Percentiles rank a stretch among this genome's conserved stretches.
These are phyloP conservation scores for Esox masquinongy DNA, from an alignment of 2,797 vertebrate genomes.

Conservation along the genomic window DNA sequence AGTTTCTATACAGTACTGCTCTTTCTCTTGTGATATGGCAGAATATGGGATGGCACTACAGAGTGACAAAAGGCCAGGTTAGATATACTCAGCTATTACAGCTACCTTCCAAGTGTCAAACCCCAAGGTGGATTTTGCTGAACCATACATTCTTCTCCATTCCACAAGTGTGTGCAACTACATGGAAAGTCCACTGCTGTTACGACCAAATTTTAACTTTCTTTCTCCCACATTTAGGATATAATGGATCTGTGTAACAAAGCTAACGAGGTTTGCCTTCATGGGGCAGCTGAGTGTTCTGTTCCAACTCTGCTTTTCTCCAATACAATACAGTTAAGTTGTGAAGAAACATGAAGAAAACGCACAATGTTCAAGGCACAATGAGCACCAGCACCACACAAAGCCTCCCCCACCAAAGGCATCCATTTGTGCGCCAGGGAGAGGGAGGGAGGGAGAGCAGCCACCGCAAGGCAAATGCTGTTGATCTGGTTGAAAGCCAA, in stretches of 20 bases:
- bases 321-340: neutral
- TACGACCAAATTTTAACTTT: neutral
- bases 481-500: slow-evolving; percentile 63
- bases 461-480: slow-evolving; percentile 53
- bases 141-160: no score
- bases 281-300: slow-evolving; percentile 29
- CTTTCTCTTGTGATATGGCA: no score
- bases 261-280: neutral
- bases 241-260: neutral
- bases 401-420: slow-evolving; percentile 68
- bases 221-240: neutral
- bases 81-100: no score
- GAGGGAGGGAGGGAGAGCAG: slow-evolving; percentile 24
- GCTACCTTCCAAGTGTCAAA: no score
- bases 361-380: slow-evolving; percentile 56
- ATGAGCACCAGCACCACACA: slow-evolving; percentile 59
- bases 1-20: no score
- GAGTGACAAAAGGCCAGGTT: no score
- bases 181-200: neutral
- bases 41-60: no score
- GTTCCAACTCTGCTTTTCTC: slow-evolving; percentile 18
- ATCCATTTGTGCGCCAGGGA: slow-evolving; percentile 54
- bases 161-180: no score
- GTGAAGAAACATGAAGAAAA: slow-evolving; percentile 9
- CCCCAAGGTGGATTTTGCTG: no score